These are phyloP conservation scores for Lepidonotus clava DNA, from an alignment of 2,888 invertebrate genomes.

Conservation along the genomic window DNA sequence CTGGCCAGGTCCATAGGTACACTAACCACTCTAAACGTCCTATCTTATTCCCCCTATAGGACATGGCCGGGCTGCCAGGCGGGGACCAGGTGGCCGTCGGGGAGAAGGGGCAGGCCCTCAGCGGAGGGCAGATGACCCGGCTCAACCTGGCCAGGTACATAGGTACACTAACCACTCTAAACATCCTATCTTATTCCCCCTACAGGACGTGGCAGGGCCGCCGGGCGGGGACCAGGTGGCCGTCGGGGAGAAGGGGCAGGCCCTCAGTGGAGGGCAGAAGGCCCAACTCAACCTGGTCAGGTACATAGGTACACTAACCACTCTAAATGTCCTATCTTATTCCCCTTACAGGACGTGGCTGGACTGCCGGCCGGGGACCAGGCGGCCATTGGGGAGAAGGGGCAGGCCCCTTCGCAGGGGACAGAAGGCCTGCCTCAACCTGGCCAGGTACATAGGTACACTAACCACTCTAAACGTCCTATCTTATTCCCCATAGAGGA, in stretches of 20 bases:
- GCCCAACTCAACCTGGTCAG: conserved; percentile 87
- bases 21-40: too few species aligned
- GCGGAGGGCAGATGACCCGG: conserved; percentile 92
- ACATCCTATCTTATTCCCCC: too few species aligned
- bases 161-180: too few species aligned
- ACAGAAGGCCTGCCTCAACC: conserved; percentile 90
- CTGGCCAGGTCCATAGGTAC: conserved; percentile 82
- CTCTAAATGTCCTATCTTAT: too few species aligned
- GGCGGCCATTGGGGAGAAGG: conserved; percentile 92
- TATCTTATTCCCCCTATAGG: too few species aligned
- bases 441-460: conserved; percentile 82
- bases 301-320: too few species aligned
- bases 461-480: too few species aligned
- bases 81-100: conserved; percentile 92
- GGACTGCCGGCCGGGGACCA: conserved; percentile 90
- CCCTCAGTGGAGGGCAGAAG: conserved; percentile 92
- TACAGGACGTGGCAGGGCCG: conserved; percentile 86
- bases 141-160: conserved; percentile 84
- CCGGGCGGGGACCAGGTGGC: conserved; percentile 91
- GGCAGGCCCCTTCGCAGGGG: conserved; percentile 91
- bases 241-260: conserved; percentile 92
- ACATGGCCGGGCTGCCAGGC: conserved; percentile 88
- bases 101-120: conserved; percentile 91
- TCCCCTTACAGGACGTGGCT: conserved; percentile 85
- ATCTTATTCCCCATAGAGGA: too few species aligned